phyloP scores from a whole-genome alignment of 2,888 invertebrate genomes.

The Seira ritae region DNA sequence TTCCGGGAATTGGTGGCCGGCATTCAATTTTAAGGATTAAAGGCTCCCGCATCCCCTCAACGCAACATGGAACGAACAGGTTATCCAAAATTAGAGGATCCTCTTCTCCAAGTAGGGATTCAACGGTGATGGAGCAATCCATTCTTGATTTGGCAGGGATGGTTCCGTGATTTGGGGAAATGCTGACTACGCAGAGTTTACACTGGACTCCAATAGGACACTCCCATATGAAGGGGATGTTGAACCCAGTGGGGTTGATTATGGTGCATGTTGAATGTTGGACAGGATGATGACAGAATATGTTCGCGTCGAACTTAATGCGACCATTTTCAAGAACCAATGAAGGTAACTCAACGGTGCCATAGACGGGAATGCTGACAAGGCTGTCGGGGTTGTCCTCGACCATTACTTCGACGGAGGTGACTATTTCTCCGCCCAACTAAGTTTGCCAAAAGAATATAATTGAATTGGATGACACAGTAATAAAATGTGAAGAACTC shows the following conservation, averaged over 20 bases:
- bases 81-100: conserved; percentile 37
- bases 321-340: conserved; percentile 52
- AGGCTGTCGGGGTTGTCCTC: conserved; percentile 52
- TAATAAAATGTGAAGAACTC: background rate
- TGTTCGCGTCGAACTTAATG: conserved; percentile 39
- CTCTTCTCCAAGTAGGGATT: conserved; percentile 1
- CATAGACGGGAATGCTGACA: conserved; percentile 58
- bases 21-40: conserved; percentile 56
- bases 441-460: no score
- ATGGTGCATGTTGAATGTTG: conserved; percentile 34
- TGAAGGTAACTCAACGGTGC: conserved; percentile 55
- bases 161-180: conserved; percentile 56
- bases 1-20: background rate
- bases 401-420: conserved; percentile 40
- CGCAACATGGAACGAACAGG: conserved; percentile 62
- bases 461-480: no score
- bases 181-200: conserved; percentile 38
- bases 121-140: conserved; percentile 41
- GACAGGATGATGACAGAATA: conserved; percentile 25
- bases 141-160: conserved; percentile 50
- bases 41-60: conserved; percentile 66
- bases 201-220: conserved; percentile 54
- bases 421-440: conserved; percentile 32
- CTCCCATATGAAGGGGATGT: conserved; percentile 55
- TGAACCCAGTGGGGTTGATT: conserved; percentile 60